Percentiles rank a stretch among this genome's conserved stretches.
These are phyloP conservation scores for Pyrgilauda ruficollis DNA, from an alignment of 2,113 vertebrate species.

Conservation along the genomic window DNA sequence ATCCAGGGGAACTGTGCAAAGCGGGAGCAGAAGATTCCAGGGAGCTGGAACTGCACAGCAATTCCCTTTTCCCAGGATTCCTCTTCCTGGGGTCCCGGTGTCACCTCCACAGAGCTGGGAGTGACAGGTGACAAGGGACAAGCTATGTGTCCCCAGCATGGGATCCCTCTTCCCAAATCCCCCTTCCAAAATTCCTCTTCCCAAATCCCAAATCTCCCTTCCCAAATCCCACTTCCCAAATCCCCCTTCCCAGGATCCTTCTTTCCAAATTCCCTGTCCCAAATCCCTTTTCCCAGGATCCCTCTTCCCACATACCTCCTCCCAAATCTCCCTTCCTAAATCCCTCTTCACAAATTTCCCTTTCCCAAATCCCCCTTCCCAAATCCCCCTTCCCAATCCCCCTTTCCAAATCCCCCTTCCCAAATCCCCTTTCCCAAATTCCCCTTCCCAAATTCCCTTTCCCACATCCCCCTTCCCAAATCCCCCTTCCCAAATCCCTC, in stretches of 20 bases:
- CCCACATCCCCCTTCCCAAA: not conserved
- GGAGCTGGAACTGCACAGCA: not conserved
- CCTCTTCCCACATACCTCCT: not conserved
- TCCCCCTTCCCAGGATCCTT: not conserved
- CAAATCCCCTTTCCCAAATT: too few relatives aligned
- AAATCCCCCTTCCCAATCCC: not conserved
- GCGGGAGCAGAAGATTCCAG: not conserved
- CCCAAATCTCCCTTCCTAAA: not conserved
- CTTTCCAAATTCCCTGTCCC: not conserved
- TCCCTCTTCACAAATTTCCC: not conserved
- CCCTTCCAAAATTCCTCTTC: not conserved
- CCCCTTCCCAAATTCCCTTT: fast-evolving
- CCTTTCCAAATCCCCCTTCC: not conserved
- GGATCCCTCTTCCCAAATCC: not conserved
- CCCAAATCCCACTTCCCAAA: not conserved
- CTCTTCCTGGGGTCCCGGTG: fast-evolving
- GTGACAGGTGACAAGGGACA: not conserved
- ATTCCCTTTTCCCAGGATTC: not conserved
- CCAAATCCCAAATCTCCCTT: not conserved
- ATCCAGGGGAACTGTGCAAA: not conserved
- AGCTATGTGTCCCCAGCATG: too few relatives aligned
- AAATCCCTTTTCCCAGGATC: not conserved
- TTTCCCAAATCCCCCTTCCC: not conserved
- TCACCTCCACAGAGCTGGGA: fast-evolving
- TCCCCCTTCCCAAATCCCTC: too few relatives aligned